Evolutionary conservation across 53 echinoderm and acorn worm genomes (phyloP).

Genomic region (Crossaster papposus): DNA sequence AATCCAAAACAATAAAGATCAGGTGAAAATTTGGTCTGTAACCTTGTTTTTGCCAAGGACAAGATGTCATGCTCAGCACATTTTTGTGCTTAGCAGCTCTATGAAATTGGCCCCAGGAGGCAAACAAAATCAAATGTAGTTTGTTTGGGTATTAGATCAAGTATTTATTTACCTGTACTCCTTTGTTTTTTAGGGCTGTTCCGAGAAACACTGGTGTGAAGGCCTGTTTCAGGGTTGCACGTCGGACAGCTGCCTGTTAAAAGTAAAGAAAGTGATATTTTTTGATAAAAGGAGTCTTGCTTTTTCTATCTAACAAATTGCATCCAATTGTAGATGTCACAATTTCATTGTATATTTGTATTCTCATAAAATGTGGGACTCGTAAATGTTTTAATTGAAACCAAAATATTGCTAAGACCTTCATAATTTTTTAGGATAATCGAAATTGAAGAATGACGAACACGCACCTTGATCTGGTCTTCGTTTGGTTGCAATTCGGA

Average conservation of each 20-base stretch:
- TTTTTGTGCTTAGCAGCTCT: no score
- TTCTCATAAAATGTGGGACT: no score
- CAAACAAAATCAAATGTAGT: neutral
- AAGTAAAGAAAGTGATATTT: neutral
- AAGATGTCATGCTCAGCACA: no score
- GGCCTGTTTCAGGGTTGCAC: constrained; percentile 74
- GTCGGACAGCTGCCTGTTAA: constrained; percentile 80
- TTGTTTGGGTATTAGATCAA: neutral
- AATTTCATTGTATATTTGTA: no score
- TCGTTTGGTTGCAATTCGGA: constrained; percentile 81
- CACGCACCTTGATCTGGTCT: constrained; percentile 80
- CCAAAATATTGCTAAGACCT: neutral
- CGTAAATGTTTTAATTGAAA: neutral
- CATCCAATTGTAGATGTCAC: no score
- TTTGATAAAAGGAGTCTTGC: neutral
- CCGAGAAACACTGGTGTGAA: constrained; percentile 93
- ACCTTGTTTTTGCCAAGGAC: no score
- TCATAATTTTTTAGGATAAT: neutral
- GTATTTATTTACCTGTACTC: constrained; percentile 76
- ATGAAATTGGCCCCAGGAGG: no score
- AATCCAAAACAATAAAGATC: no score
- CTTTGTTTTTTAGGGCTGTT: constrained; percentile 96
- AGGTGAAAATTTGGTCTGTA: no score
- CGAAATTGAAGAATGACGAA: neutral
- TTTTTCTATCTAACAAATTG: no score